Evolutionary conservation across 35 echinoderm and acorn worm genomes (phyloP), one percentile per base, ranked within the genome.

Genomic region (Holothuria glaberrima): DNA sequence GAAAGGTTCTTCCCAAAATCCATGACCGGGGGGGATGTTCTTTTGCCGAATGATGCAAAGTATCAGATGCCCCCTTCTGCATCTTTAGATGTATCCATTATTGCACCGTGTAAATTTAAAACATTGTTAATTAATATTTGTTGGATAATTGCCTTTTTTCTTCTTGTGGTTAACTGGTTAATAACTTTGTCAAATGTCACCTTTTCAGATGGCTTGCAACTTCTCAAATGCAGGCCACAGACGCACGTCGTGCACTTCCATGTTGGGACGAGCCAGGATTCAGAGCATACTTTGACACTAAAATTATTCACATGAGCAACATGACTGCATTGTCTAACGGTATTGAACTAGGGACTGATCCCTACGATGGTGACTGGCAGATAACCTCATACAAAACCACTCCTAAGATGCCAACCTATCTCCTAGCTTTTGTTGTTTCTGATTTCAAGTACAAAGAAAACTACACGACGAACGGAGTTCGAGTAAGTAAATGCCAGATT

Each of bases 221-320:
- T 13, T 92, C 94, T 3, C 92, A 93, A 60, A 91, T 97, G 89
- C 88, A 97, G 54, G 61, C 91, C 24, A 92, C 94, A 35, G 61
- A 90, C 32, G 92, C 89, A n/a, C 88, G 94, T 30, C 65, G 80
- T 4, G 89, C 80, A 3, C 74, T 93, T 33, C 94, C 94, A 14
- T 97, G 94, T 65, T 97, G 92, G 65, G 94, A 97, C 62, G 94
- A 97, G 54, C 94, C 94, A 12, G 84, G 75, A 36, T 90, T 97
- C 24, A 84, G 92, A 33, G 87, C 94, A 10, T 83, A 59, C 19
- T 97, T 93, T 60, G 94, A 97, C 28, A 88, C 86, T 3, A 82
- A 64, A 3, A 95, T 95, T 31, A 79, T 88, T 27, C 94, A 95
- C 81, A 86, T 87, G 16, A 35, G 30, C 1, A 86, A 95, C 48